Conservation (phyloP, 2,113 vertebrate species). For the Myrmecophaga tridactyla region DNA sequence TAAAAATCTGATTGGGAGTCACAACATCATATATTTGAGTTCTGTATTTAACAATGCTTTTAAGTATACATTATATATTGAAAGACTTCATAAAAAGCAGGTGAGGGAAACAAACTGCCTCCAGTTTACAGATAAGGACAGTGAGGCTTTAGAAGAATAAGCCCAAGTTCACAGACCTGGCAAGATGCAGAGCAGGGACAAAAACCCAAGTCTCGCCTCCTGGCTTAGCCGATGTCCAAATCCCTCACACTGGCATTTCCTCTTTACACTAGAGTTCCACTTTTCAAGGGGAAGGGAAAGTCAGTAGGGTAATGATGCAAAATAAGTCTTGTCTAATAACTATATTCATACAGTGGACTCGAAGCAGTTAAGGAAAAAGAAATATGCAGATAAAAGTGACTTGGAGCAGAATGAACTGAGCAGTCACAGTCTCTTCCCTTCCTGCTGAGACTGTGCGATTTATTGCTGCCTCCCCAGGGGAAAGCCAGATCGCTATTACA, state of each 20-base stretch:
- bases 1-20: neutral
- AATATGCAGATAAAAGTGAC: neutral
- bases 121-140: neutral
- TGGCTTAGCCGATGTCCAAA: neutral
- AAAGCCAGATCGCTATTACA: neutral
- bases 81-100: neutral
- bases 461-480: neutral
- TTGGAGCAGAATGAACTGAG: neutral
- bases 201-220: neutral
- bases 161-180: neutral
- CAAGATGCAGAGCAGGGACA: neutral
- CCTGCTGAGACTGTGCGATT: neutral
- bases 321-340: neutral
- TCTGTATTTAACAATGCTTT: neutral
- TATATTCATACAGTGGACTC: neutral
- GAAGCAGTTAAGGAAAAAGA: neutral
- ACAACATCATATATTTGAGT: neutral
- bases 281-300: constrained; percentile 2
- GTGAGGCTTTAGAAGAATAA: neutral
- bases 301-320: neutral
- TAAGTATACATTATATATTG: neutral
- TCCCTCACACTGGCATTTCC: neutral
- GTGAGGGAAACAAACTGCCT: neutral
- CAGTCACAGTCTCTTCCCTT: neutral
- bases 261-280: neutral